Evolutionary conservation across 2,113 vertebrate genomes (phyloP).

Genomic region (Chinchilla lanigera): DNA sequence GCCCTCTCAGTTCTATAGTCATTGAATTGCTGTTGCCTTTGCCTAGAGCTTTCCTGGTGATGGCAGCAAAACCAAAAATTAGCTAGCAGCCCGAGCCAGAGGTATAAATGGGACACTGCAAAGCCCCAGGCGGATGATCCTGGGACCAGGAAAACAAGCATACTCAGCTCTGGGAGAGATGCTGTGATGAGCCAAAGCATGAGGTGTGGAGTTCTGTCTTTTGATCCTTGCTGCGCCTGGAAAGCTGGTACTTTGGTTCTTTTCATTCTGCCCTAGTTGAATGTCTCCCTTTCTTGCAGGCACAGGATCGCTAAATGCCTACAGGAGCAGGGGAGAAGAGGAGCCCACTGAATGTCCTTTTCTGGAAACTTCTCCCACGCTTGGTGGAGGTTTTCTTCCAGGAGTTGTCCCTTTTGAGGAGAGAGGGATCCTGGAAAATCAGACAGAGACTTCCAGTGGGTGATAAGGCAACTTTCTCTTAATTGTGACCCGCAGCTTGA

Average conservation of each 20-base stretch:
- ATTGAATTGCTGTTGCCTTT: neutral
- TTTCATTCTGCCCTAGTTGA: neutral
- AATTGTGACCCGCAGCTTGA: neutral
- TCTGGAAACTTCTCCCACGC: neutral
- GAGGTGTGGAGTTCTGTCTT: neutral
- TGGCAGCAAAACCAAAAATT: slow-evolving; percentile 37
- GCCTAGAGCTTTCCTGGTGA: slow-evolving; percentile 11
- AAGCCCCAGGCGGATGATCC: neutral
- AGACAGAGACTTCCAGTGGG: neutral
- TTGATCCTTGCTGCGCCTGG: neutral
- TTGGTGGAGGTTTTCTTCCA: neutral
- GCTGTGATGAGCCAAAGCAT: neutral
- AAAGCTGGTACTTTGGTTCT: accelerated
- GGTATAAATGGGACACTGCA: neutral
- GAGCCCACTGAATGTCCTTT: neutral
- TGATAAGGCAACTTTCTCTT: neutral
- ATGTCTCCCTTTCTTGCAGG: neutral
- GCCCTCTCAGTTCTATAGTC: neutral
- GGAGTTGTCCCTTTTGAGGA: neutral
- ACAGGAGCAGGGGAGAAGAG: neutral
- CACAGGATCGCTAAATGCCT: neutral
- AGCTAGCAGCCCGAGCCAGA: neutral
- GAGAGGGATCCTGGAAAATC: neutral
- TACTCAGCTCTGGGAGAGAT: neutral
- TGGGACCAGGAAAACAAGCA: neutral